Evolutionary conservation across 2,113 vertebrate species (phyloP).

Genomic region (Carlito syrichta): DNA sequence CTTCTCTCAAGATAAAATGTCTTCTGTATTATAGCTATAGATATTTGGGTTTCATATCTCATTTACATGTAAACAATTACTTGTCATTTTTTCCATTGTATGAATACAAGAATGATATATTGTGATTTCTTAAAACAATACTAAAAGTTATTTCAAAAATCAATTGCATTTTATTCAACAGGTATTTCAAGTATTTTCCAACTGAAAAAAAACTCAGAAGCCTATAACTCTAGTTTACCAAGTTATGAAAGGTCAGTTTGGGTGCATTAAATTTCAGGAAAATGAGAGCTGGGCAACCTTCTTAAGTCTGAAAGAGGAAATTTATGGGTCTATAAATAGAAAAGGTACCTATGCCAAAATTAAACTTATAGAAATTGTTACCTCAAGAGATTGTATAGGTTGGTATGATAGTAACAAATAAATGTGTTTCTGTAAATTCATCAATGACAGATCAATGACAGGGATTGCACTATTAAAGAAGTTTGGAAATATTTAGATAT

Average conservation of each 20-base stretch:
- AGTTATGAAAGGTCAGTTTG: constrained; percentile 1
- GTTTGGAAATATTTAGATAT: background rate
- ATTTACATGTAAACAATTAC: constrained; percentile 10
- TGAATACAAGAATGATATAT: background rate
- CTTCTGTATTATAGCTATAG: background rate
- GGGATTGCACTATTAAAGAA: background rate
- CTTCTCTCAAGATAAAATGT: background rate
- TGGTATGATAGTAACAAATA: background rate
- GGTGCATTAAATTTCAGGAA: background rate
- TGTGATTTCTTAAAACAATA: background rate
- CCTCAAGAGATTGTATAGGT: background rate
- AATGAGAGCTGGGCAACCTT: background rate
- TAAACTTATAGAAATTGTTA: background rate
- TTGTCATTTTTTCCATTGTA: background rate
- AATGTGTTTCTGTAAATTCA: background rate
- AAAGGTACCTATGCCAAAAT: background rate
- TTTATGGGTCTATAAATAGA: background rate
- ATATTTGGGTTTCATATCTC: background rate
- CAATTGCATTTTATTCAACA: constrained; percentile 26
- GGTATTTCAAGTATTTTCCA: constrained; percentile 21
- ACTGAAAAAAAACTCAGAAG: background rate
- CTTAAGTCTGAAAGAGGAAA: constrained; percentile 2
- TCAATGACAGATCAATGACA: background rate
- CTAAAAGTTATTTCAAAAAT: constrained; percentile 13
- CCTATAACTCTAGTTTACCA: background rate